Evolutionary conservation across 2,888 invertebrate species (phyloP), one percentile per base, ranked within the genome.

Genomic region (Axea sp.): DNA sequence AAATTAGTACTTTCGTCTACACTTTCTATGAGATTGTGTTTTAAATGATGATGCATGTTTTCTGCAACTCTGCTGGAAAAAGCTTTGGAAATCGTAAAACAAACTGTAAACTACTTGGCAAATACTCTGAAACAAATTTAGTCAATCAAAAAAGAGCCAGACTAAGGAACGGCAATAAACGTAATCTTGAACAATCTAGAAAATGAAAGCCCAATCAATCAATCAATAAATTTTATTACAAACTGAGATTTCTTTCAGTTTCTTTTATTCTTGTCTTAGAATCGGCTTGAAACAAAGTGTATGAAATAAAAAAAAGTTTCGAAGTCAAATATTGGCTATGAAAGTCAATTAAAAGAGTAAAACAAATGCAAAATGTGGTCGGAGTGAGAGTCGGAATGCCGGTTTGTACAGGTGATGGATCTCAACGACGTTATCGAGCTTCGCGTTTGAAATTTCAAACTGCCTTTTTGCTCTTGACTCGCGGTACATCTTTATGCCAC

Each of bases 401-500:
- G 17, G 11, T 24, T 67, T 28, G 41, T 41, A 47, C 24, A 53
- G 26, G 6, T 43, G 47, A 43, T 59, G 68, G 64, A 68, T 60
- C 64, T 51, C 68, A 51, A 73, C 67, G 60, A 67, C 62, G 67
- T 62, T 73, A 73, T 73, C 73, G 60, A 62, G 49, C 67, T 55
- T 73, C 55, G 62, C 62, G 73, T 53, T 68, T 51, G 45, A 74
- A 74, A 69, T 74, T 65, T 69, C 64, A 64, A 64, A 43, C 59
- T 53, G 64, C 24, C 12, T 74, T 74, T 69, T 74, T 69, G 60
- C 74, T 75, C 59, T 47, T 57, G 45, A 45, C 60, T 65, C 60
- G 53, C 26, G 68, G 67, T 67, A 71, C 72, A 75, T 72, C 72
- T 75, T 75, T 64, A 72, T 75, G 72, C 72, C 75, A 41, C 51